phyloP scores from a whole-genome alignment of 1,140 invertebrate species.

The Bombus soroeensis region DNA sequence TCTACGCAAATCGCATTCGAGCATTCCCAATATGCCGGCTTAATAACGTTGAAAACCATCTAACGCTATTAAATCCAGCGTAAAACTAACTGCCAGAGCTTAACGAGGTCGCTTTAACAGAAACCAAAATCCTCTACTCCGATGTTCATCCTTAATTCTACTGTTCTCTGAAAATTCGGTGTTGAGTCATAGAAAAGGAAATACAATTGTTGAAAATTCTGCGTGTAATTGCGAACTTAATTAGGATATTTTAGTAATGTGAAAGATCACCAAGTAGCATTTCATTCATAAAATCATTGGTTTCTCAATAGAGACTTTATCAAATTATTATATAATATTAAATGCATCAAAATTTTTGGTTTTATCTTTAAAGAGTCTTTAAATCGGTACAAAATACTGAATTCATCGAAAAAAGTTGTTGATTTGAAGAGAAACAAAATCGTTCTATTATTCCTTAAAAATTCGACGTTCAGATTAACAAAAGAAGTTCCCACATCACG shows the following conservation, averaged over 20 bases:
- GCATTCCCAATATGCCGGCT: background rate
- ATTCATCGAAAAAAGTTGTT: background rate
- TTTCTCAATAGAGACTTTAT: too few species aligned
- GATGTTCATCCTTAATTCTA: background rate
- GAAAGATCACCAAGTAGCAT: too few species aligned
- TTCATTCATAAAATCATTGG: too few species aligned
- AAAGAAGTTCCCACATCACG: too few species aligned
- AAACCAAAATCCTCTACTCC: background rate
- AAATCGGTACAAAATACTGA: background rate
- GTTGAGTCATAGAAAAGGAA: background rate
- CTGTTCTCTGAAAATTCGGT: background rate
- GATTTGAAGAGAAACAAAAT: background rate
- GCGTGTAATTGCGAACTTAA: background rate
- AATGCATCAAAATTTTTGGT: background rate
- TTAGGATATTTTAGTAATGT: background rate
- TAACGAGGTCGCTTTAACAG: background rate
- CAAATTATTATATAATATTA: too few species aligned
- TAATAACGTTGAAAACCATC: constrained; percentile 3
- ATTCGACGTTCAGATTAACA: too few species aligned
- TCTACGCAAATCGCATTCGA: background rate
- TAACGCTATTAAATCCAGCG: constrained; percentile 6
- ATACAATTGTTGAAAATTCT: background rate
- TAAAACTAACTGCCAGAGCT: background rate
- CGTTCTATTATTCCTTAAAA: background rate
- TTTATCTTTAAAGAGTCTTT: background rate